These are phyloP conservation scores for Sebastes goodei DNA, from an alignment of 2,797 vertebrate genomes.

Conservation along the genomic window DNA sequence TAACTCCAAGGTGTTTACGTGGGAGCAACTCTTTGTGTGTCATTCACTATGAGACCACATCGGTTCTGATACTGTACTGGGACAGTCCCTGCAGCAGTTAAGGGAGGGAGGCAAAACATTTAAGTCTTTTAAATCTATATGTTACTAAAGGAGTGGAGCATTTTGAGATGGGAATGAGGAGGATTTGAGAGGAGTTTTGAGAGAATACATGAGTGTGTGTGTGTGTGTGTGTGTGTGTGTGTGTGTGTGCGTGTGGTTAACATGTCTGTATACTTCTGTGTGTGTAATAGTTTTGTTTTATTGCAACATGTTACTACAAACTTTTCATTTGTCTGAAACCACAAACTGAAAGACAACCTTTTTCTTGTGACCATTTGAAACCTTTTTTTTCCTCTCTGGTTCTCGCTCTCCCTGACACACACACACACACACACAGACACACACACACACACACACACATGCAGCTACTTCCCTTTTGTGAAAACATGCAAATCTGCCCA, in stretches of 20 bases:
- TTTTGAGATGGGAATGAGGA: not conserved
- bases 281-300: constrained; percentile 5
- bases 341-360: constrained; percentile 55
- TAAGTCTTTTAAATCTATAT: not conserved
- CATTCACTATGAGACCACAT: constrained; percentile 47
- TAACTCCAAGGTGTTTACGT: constrained; percentile 65
- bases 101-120: not conserved
- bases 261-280: not conserved
- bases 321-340: constrained; percentile 55
- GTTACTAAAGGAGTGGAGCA: not conserved
- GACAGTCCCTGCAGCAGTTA: constrained; percentile 55
- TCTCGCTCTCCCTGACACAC: constrained; percentile 23
- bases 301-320: constrained; percentile 1
- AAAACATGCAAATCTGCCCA: constrained; percentile 86
- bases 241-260: not conserved
- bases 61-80: constrained; percentile 54
- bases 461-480: constrained; percentile 85
- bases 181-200: not conserved
- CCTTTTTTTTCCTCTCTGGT: not conserved
- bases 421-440: constrained; percentile 27
- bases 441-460: constrained; percentile 37
- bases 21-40: constrained; percentile 62
- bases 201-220: not conserved
- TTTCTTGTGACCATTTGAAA: constrained; percentile 60
- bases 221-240: not conserved